Conservation (phyloP, 1,140 invertebrate genomes). For the Zelostemma sp. region DNA sequence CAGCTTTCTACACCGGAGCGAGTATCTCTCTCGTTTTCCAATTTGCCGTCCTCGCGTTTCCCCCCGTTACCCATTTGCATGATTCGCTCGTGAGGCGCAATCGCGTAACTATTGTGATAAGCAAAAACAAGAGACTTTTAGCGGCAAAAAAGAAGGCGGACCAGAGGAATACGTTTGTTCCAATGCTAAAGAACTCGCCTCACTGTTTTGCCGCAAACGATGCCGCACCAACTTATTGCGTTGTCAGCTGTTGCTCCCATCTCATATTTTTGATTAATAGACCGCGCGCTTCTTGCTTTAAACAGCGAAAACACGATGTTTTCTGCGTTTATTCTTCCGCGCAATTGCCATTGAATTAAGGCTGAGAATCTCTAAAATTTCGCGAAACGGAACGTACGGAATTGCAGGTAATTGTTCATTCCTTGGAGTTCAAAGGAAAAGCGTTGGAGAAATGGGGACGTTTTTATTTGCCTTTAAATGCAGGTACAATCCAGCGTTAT, state of each 20-base stretch:
- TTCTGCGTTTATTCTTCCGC: too few species aligned
- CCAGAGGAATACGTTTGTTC: slow-evolving; percentile 17
- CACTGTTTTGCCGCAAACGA: slow-evolving; percentile 20
- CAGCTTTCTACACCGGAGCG: too few species aligned
- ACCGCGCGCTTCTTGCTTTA: not conserved
- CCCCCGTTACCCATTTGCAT: too few species aligned
- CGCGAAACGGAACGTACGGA: too few species aligned
- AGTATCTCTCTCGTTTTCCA: too few species aligned
- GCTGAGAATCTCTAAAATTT: too few species aligned
- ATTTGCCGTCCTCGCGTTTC: too few species aligned
- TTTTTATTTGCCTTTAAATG: slow-evolving; percentile 39
- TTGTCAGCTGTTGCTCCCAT: not conserved
- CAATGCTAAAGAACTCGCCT: slow-evolving; percentile 12
- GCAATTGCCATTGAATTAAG: too few species aligned
- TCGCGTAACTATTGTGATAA: slow-evolving; percentile 13
- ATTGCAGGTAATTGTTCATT: too few species aligned
- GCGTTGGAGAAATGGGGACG: too few species aligned
- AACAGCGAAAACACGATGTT: not conserved
- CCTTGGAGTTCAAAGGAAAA: too few species aligned
- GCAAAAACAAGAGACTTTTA: slow-evolving; percentile 33
- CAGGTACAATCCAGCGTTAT: slow-evolving; percentile 31
- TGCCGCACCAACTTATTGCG: slow-evolving; percentile 9
- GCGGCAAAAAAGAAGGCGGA: slow-evolving; percentile 11
- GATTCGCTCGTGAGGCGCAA: too few species aligned
- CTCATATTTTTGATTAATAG: not conserved